phyloP scores from a whole-genome alignment of 2,797 vertebrate genomes.

The Diceros bicornis region DNA sequence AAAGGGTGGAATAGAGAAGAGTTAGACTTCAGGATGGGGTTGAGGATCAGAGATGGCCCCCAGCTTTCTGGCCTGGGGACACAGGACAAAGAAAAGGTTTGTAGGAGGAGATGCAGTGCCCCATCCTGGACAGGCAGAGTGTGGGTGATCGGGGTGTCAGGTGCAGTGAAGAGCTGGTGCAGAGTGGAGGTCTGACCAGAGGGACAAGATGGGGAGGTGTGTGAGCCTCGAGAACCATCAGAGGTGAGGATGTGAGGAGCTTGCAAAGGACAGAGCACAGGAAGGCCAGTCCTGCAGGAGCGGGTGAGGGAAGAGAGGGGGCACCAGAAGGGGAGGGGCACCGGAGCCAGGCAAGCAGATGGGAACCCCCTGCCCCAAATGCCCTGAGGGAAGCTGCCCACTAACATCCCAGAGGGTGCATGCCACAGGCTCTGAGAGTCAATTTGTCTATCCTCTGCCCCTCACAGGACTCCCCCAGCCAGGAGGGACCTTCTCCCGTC shows the following conservation, averaged over 20 bases:
- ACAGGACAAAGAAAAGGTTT: not conserved
- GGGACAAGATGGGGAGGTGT: not conserved
- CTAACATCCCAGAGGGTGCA: not conserved
- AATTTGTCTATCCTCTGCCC: not conserved
- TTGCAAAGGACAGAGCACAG: not conserved
- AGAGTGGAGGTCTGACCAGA: not conserved
- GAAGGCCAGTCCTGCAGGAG: not conserved
- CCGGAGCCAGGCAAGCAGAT: not conserved
- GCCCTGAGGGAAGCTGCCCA: not conserved
- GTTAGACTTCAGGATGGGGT: not conserved
- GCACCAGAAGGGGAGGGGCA: fast-evolving
- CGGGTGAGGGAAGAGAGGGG: no score
- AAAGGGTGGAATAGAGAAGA: not conserved
- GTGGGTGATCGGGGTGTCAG: not conserved
- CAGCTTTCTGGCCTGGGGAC: not conserved
- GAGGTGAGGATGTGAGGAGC: not conserved
- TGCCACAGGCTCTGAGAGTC: not conserved
- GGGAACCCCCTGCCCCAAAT: not conserved
- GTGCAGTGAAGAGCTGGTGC: not conserved
- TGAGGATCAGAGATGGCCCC: not conserved
- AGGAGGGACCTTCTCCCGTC: not conserved
- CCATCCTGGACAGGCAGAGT: not conserved
- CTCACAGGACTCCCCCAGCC: not conserved
- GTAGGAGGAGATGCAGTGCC: not conserved
- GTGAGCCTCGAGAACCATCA: not conserved